These are phyloP conservation scores for Dryobates pubescens DNA, from an alignment of 2,797 vertebrate genomes.

Conservation along the genomic window DNA sequence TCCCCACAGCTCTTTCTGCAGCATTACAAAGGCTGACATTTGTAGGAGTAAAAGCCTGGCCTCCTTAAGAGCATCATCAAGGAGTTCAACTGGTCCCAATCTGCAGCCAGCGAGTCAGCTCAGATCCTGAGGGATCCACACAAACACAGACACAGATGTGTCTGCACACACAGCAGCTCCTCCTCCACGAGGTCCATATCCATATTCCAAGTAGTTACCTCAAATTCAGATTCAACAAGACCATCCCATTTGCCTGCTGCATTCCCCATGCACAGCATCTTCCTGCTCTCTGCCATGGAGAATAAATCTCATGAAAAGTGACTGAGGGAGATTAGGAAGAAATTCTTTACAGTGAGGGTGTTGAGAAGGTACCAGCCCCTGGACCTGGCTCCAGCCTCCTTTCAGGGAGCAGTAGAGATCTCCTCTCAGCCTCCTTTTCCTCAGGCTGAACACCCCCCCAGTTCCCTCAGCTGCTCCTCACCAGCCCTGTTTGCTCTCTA, in stretches of 20 bases:
- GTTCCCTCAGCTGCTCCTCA: too few species aligned
- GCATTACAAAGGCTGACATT: too few species aligned
- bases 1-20: too few species aligned
- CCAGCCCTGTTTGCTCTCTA: too few species aligned
- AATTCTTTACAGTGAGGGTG: too few species aligned
- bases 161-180: not conserved
- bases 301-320: too few species aligned
- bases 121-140: accelerated
- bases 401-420: too few species aligned
- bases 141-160: not conserved
- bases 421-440: too few species aligned
- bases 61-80: not conserved
- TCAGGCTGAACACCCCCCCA: too few species aligned
- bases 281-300: not conserved
- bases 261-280: not conserved
- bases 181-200: not conserved
- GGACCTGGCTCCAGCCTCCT: too few species aligned
- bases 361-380: too few species aligned
- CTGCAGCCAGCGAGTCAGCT: not conserved
- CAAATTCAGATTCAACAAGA: not conserved
- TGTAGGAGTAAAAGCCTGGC: not conserved
- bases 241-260: not conserved
- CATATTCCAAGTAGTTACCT: not conserved
- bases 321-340: too few species aligned
- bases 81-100: not conserved